These are phyloP conservation scores for Chamaea fasciata DNA, from an alignment of 2,113 vertebrate species.

Conservation along the genomic window DNA sequence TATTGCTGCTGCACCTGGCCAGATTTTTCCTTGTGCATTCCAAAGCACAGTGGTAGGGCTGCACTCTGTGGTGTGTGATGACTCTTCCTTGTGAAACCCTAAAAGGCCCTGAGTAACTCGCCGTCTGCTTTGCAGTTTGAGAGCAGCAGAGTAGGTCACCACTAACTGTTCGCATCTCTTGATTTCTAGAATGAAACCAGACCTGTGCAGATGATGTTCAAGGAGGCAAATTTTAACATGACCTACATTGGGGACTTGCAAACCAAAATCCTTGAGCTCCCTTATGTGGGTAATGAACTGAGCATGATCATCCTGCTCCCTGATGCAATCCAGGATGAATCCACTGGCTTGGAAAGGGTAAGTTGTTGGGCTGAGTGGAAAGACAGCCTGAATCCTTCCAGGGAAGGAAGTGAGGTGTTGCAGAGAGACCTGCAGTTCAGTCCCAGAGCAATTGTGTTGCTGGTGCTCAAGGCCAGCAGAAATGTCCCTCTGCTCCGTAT, in stretches of 20 bases:
- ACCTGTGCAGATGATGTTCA: slow-evolving; percentile 84
- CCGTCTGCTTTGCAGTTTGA: rapidly evolving
- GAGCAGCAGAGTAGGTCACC: background rate
- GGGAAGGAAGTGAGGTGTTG: background rate
- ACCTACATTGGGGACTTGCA: slow-evolving; percentile 61
- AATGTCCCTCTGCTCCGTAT: too few relatives aligned
- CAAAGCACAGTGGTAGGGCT: too few relatives aligned
- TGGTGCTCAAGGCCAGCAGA: too few relatives aligned
- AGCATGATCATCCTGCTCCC: slow-evolving; percentile 91
- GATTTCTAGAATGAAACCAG: slow-evolving; percentile 70
- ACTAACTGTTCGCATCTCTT: background rate
- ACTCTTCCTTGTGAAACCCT: background rate
- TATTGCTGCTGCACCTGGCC: too few relatives aligned
- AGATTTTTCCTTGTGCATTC: too few relatives aligned
- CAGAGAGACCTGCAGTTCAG: background rate
- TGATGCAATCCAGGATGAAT: slow-evolving; percentile 62
- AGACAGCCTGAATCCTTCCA: background rate
- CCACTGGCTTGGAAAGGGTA: slow-evolving; percentile 82
- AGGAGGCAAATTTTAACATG: slow-evolving; percentile 63
- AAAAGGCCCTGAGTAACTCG: background rate
- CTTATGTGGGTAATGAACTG: slow-evolving; percentile 78
- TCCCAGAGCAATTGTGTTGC: background rate
- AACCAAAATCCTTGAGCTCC: slow-evolving; percentile 84
- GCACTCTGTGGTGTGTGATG: background rate
- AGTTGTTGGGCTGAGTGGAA: background rate